Evolutionary conservation across 1,140 invertebrate species (phyloP).

Genomic region (Eciton burchellii): DNA sequence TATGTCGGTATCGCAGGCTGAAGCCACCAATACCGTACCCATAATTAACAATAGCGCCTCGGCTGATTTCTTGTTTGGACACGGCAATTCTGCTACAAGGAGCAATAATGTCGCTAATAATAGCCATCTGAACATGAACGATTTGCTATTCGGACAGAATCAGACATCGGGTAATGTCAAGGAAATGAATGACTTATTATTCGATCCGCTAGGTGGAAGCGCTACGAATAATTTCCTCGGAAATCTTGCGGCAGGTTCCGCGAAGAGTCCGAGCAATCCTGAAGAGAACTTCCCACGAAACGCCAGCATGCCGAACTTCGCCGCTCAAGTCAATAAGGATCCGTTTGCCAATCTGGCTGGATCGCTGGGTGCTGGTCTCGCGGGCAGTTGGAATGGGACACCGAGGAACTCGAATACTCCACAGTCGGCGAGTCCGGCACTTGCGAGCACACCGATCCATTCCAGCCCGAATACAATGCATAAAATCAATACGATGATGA

Average conservation of each 20-base stretch:
- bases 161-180: conserved; percentile 56
- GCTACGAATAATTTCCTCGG: conserved; percentile 76
- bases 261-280: conserved; percentile 64
- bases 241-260: conserved; percentile 62
- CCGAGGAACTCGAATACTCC: conserved; percentile 81
- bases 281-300: conserved; percentile 87
- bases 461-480: conserved; percentile 80
- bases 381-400: conserved; percentile 83
- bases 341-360: conserved; percentile 86
- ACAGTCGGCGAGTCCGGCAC: conserved; percentile 82
- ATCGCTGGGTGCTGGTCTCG: conserved; percentile 80
- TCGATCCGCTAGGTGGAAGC: conserved; percentile 79
- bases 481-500: conserved; percentile 76
- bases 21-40: conserved; percentile 68
- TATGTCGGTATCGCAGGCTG: conserved; percentile 74
- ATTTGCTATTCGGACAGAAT: conserved; percentile 76
- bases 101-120: conserved; percentile 41
- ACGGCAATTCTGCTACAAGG: conserved; percentile 58
- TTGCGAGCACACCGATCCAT: conserved; percentile 81
- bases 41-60: conserved; percentile 71
- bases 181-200: conserved; percentile 73
- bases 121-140: conserved; percentile 70
- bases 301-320: conserved; percentile 87
- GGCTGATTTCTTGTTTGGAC: conserved; percentile 76
- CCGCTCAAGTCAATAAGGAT: conserved; percentile 84